Conservation (phyloP, 2,797 vertebrate species). For the Garrulus glandarius region DNA sequence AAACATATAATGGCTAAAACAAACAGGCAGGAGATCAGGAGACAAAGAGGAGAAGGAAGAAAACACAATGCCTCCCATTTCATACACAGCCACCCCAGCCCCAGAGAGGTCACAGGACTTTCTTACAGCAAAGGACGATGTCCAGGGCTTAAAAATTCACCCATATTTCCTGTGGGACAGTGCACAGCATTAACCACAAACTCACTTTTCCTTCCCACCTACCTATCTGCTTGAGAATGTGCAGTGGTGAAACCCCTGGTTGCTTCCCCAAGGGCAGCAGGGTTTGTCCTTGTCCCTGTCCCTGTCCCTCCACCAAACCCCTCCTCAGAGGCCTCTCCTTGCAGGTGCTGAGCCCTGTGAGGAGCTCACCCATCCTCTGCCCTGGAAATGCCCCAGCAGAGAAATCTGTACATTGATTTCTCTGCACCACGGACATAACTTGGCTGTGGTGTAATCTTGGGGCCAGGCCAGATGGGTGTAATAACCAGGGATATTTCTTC, state of each 20-base stretch:
- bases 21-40: not conserved
- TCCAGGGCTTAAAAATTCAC: slow-evolving; percentile 9
- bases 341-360: not conserved
- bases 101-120: not conserved
- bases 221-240: not conserved
- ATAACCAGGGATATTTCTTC: not conserved
- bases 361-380: not conserved
- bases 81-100: not conserved
- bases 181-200: not conserved
- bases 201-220: not conserved
- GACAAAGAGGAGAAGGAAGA: slow-evolving; percentile 24
- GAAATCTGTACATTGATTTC: not conserved
- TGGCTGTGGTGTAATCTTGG: not conserved
- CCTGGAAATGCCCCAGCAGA: not conserved
- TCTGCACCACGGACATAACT: not conserved
- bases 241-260: not conserved
- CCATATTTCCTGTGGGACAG: not conserved
- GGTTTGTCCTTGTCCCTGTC: not conserved
- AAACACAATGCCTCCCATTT: slow-evolving; percentile 5
- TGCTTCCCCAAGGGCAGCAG: not conserved
- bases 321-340: not conserved
- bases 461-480: not conserved
- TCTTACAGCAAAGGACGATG: not conserved
- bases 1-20: slow-evolving; percentile 27
- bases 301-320: not conserved